phyloP scores from a whole-genome alignment of 2,888 invertebrate species.

The Hipparchia semele region DNA sequence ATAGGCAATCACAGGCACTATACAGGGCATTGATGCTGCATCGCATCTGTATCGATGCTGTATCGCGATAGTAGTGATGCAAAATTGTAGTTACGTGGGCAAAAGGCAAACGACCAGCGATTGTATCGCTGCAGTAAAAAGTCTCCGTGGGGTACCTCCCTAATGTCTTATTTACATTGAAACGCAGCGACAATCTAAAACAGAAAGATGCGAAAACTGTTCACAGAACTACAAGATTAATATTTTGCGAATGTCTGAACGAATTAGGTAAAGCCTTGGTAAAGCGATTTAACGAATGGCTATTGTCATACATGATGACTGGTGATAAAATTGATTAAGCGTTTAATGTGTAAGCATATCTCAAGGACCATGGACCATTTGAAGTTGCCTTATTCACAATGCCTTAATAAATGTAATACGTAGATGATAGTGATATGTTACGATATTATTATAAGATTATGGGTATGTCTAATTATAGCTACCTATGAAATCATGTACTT shows the following conservation, averaged over 20 bases:
- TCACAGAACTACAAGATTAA: neutral
- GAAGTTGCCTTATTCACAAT: conserved; percentile 32
- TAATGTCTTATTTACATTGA: neutral
- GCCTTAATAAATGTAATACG: conserved; percentile 31
- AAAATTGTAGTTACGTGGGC: too few relatives aligned
- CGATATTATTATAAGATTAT: neutral
- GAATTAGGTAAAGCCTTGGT: neutral
- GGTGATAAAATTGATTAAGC: conserved; percentile 1
- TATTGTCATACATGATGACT: neutral
- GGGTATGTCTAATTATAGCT: neutral
- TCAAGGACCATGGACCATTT: conserved; percentile 35
- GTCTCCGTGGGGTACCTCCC: too few relatives aligned
- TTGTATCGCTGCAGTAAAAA: too few relatives aligned
- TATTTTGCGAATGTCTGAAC: neutral
- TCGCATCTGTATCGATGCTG: too few relatives aligned
- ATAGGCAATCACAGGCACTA: too few relatives aligned
- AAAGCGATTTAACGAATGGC: too few relatives aligned
- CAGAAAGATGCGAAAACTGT: neutral
- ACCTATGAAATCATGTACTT: neutral
- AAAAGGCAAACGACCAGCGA: too few relatives aligned
- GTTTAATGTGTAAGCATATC: conserved; percentile 16
- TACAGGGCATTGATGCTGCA: too few relatives aligned
- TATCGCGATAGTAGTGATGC: too few relatives aligned
- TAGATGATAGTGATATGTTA: conserved; percentile 9
- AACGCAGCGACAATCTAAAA: neutral